Evolutionary conservation across 2,888 invertebrate genomes (phyloP).

Genomic region (Xanthostigma xanthostigma): DNA sequence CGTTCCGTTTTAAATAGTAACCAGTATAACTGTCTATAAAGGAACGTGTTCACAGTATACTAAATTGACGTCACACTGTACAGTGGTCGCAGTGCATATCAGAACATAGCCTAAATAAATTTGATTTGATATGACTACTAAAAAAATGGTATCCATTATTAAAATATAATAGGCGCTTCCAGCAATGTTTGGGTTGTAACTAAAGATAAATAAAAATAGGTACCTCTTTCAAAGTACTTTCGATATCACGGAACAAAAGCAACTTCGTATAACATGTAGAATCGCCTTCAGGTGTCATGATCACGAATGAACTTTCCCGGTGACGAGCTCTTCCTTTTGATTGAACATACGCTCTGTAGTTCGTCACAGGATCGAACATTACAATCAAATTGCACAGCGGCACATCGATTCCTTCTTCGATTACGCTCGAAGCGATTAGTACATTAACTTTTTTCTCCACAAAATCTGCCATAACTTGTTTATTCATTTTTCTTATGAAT

Average conservation of each 20-base stretch:
- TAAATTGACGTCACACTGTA: too few relatives aligned
- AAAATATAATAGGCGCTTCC: not conserved
- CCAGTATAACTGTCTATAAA: too few relatives aligned
- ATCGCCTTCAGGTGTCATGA: conserved; percentile 28
- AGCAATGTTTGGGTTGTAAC: not conserved
- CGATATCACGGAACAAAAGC: conserved; percentile 26
- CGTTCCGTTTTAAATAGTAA: too few relatives aligned
- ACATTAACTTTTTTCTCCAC: conserved; percentile 43
- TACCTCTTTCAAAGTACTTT: conserved; percentile 35
- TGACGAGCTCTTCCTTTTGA: conserved; percentile 80
- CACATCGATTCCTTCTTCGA: conserved; percentile 85
- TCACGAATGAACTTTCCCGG: conserved; percentile 39
- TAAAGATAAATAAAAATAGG: conserved; percentile 13
- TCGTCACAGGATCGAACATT: conserved; percentile 51
- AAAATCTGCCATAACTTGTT: conserved; percentile 38
- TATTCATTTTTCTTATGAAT: conserved; percentile 38
- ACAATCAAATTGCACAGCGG: conserved; percentile 68
- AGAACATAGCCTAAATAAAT: too few relatives aligned
- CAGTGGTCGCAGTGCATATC: too few relatives aligned
- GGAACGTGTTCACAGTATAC: too few relatives aligned
- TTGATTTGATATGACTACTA: too few relatives aligned
- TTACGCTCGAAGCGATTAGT: conserved; percentile 58
- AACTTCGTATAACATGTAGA: too few relatives aligned
- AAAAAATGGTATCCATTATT: not conserved
- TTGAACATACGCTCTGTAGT: conserved; percentile 74